Evolutionary conservation across 2,888 invertebrate genomes (phyloP).

Genomic region (Thecocarcelia acutangulata): DNA sequence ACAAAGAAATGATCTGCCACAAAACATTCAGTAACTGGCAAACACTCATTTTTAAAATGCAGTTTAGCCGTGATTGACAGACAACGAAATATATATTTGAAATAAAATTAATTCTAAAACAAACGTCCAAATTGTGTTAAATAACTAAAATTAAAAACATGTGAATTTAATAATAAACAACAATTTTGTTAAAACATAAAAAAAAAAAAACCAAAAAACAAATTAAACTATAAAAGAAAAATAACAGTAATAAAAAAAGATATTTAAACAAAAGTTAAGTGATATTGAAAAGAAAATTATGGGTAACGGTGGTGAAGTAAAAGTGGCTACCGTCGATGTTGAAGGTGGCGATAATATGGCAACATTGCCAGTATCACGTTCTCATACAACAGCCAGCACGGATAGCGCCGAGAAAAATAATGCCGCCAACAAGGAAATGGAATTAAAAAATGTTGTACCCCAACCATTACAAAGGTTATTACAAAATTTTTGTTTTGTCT

Average conservation of each 20-base stretch:
- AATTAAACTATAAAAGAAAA: constrained; percentile 29
- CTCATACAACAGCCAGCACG: constrained; percentile 86
- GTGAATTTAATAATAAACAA: constrained; percentile 68
- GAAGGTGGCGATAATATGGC: constrained; percentile 94
- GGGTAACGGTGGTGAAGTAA: constrained; percentile 88
- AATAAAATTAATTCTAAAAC: constrained; percentile 46
- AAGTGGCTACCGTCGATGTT: constrained; percentile 93
- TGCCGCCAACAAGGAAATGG: constrained; percentile 92
- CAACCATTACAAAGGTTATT: constrained; percentile 91
- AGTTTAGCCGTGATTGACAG: constrained; percentile 61
- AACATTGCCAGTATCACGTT: constrained; percentile 91
- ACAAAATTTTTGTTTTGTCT: not conserved
- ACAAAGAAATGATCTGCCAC: constrained; percentile 66
- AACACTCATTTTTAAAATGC: constrained; percentile 14
- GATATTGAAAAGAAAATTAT: constrained; percentile 75
- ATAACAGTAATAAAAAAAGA: constrained; percentile 38
- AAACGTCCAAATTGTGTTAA: constrained; percentile 68
- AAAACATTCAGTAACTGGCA: not conserved
- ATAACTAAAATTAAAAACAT: constrained; percentile 69
- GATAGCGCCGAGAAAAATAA: constrained; percentile 91
- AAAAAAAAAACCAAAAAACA: constrained; percentile 28
- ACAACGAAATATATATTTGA: constrained; percentile 55
- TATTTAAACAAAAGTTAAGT: constrained; percentile 2
- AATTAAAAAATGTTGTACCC: constrained; percentile 91
- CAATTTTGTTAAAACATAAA: constrained; percentile 36